Base-by-base conservation (phyloP, 2,113 vertebrate genomes). In the Neotoma lepida region DNA sequence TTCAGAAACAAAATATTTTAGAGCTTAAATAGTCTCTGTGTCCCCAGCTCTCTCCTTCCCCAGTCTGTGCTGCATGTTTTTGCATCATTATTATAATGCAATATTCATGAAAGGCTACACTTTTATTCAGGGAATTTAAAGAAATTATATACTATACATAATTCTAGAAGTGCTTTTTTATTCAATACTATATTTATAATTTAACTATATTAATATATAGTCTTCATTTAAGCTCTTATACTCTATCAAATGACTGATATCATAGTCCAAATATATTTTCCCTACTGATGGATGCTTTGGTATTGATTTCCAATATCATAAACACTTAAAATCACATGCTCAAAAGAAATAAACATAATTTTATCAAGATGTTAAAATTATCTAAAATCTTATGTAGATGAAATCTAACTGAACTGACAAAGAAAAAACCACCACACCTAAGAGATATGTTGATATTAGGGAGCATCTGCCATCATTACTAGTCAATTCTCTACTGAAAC, bases 1-100 rank as follows among this genome's bases (percentile, higher is more conserved):
- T 89, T 76, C 33, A 88, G 49, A 87, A 90, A 64, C 68, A n/a
- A 76, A 89, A 28, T 80, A 70, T 80, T 88, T 90, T 46, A 86
- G 68, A 85, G 44, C 80, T 96, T 70, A 90, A 63, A 28, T n/a
- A 56, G 18, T 28, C 49, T 74, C 17, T 51, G 35, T 24, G 28
- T 6, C 10, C n/a, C 49, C 7, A 77, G 66, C 41, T 76, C 44
- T 64, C 46, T 6, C n/a, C n/a, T 24, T 28, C 61, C n/a, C 17
- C 56, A 49, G 35, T 51, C 76, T 85, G 17, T 88, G 28, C 20
- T 28, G 12, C 9, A 22, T 76, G 68, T 22, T 86, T 95, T 80
- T 80, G 2, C n/a, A 64, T 64, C 71, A 46, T 77, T 74, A 46
- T 7, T 66, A 41, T 9, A 70, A 73, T 33, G 1, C 64, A 46